Evolutionary conservation across 2,113 vertebrate species (phyloP), one percentile per base, ranked within the genome.

Genomic region (Thermophis baileyi): DNA sequence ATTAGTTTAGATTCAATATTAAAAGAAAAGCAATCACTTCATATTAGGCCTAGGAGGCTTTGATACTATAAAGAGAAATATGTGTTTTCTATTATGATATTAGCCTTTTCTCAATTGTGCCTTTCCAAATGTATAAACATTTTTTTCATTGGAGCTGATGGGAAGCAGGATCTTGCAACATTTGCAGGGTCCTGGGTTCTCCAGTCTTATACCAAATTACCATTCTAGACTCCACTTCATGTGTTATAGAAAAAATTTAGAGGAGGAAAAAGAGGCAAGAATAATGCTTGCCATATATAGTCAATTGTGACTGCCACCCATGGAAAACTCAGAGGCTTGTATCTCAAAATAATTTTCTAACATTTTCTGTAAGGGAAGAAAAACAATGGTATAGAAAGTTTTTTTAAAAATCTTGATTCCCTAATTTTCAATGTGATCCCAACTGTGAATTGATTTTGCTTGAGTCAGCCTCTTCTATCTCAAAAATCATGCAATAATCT

Each of bases 31-130:
- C 2, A 90, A 22, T 27, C 60, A 94, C 46, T 57, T 81, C 95
- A 85, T 85, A 57, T 89, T 94, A 95, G 90, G 94, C 46, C 93
- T 12, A 89, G 24, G 46, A 53, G 24, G 91, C 91, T 8, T 93
- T 90, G 92, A 93, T 14, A 93, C 88, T 94, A 74, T 85, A 94
- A 93, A 74, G 53, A 94, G 92, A 93, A 95, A 92, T 91, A 88
- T 94, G 89, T 47, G 89, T 87, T 96, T 94, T 93, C 50, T 0
- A 18, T 94, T 54, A 24, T 91, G 49, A 87, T 93, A 85, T 54
- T n/a, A 0, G 0, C 49, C 87, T 44, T 93, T 51, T 63, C 86
- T 93, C 89, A 90, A 10, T 50, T 11, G 91, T 91, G 57, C 54
- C 20, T 30, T 88, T 46, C 11, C 53, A 74, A 20, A 9, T 27